Conservation (phyloP, 2,797 vertebrate genomes). For the Molossus molossus region DNA sequence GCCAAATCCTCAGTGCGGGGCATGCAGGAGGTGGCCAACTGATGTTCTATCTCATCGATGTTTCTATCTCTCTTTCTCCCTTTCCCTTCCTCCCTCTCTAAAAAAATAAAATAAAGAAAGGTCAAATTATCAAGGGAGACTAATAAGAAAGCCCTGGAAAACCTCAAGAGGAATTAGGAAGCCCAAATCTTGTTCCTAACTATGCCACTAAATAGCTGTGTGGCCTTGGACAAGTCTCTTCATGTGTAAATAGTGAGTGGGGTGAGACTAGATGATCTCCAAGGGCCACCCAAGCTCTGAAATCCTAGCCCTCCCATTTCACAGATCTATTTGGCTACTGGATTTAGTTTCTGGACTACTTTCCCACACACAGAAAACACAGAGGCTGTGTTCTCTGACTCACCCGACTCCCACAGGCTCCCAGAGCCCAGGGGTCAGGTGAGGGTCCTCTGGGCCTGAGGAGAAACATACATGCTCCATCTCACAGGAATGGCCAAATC, state of each 20-base stretch:
- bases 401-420: background rate
- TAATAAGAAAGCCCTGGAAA: constrained; percentile 24
- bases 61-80: too few species aligned
- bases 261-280: background rate
- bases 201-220: background rate
- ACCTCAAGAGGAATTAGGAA: constrained; percentile 22
- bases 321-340: background rate
- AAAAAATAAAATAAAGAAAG: background rate
- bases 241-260: background rate
- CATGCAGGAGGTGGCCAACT: too few species aligned
- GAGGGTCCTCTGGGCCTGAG: background rate
- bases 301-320: background rate
- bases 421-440: constrained; percentile 12
- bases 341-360: background rate
- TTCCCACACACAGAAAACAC: background rate
- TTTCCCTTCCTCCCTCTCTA: too few species aligned
- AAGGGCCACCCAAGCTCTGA: background rate
- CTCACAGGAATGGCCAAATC: background rate
- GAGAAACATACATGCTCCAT: background rate
- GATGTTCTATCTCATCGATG: too few species aligned
- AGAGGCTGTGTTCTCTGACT: background rate
- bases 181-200: background rate
- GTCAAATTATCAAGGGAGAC: background rate
- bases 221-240: background rate
- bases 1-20: too few species aligned